phyloP scores from a whole-genome alignment of 2,113 vertebrate species.

The Solea senegalensis region DNA sequence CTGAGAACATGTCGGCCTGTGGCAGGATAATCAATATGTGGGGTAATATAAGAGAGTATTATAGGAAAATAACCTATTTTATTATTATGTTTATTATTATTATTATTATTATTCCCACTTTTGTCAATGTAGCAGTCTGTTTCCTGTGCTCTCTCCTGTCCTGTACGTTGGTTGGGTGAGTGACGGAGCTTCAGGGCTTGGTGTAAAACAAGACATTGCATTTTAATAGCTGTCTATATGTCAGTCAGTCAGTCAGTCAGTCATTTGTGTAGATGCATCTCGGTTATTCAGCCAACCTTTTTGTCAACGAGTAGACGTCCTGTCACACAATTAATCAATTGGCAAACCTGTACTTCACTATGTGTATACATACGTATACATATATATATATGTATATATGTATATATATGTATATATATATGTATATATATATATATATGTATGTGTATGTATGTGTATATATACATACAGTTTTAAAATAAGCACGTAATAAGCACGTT shows the following conservation, averaged over 20 bases:
- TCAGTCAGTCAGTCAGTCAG: constrained; percentile 17
- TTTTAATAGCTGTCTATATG: constrained; percentile 25
- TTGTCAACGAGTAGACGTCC: neutral
- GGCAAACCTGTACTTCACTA: neutral
- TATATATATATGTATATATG: constrained; percentile 20
- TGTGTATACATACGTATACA: neutral
- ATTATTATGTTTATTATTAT: constrained; percentile 10
- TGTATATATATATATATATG: too few species aligned
- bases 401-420: neutral
- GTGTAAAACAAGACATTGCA: constrained; percentile 15
- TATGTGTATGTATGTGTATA: neutral
- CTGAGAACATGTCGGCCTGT: neutral
- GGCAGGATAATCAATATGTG: constrained; percentile 25
- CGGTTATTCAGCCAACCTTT: neutral
- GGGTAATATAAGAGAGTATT: neutral
- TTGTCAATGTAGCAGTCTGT: constrained; percentile 39
- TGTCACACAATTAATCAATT: constrained; percentile 1
- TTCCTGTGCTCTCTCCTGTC: constrained; percentile 24
- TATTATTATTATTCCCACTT: constrained; percentile 26
- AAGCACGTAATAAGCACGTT: constrained; percentile 16
- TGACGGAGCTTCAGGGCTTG: constrained; percentile 22
- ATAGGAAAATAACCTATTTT: constrained; percentile 10
- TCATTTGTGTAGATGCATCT: constrained; percentile 21
- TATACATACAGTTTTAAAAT: too few species aligned
- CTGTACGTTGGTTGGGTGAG: constrained; percentile 24